A percentile compares a stretch with the other conserved stretches of the same genome.
These are phyloP conservation scores for Drosophila neonasuta DNA, from an alignment of 2,888 invertebrate species.

Conservation along the genomic window DNA sequence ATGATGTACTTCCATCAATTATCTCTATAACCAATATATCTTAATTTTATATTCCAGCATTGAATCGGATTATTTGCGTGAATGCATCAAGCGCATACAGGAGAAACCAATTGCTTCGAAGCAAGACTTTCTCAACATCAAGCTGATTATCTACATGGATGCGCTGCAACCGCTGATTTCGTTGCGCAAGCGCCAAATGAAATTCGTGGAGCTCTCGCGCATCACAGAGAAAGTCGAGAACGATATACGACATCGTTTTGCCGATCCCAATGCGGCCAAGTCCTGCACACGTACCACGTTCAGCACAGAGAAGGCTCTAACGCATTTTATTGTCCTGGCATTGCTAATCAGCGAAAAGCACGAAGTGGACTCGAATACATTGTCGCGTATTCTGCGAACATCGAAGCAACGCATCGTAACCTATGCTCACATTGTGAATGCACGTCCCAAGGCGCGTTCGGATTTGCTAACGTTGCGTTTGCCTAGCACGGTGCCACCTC, in stretches of 20 bases:
- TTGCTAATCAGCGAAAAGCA: constrained; percentile 73
- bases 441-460: constrained; percentile 54
- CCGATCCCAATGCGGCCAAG: constrained; percentile 63
- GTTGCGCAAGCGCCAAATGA: constrained; percentile 64
- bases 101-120: constrained; percentile 49
- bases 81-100: constrained; percentile 62
- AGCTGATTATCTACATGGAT: constrained; percentile 80
- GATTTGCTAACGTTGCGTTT: constrained; percentile 66
- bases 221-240: constrained; percentile 81
- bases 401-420: constrained; percentile 70
- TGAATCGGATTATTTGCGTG: constrained; percentile 71
- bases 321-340: constrained; percentile 78
- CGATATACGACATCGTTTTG: constrained; percentile 78
- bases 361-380: constrained; percentile 66
- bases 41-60: constrained; percentile 60
- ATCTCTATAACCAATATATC: not conserved
- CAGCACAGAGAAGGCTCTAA: constrained; percentile 78
- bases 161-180: constrained; percentile 73
- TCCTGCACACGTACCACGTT: constrained; percentile 64
- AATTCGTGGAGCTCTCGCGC: constrained; percentile 68
- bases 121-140: constrained; percentile 67
- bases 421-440: constrained; percentile 76
- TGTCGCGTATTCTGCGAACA: constrained; percentile 71
- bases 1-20: not conserved
- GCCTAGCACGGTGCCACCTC: constrained; percentile 70